These are phyloP conservation scores for Limnothrissa miodon DNA, from an alignment of 2,113 vertebrate genomes.

Conservation along the genomic window DNA sequence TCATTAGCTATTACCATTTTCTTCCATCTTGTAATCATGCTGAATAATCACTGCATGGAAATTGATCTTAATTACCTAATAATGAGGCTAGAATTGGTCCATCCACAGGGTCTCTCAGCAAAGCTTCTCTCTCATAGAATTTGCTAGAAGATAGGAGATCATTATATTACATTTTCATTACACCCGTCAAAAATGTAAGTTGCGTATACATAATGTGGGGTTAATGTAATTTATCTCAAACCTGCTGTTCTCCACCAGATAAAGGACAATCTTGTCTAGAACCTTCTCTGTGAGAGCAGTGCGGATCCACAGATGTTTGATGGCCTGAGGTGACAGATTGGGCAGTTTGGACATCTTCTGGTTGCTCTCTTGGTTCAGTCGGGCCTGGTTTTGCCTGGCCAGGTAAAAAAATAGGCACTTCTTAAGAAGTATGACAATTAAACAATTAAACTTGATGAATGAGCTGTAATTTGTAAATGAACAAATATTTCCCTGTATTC, in stretches of 20 bases:
- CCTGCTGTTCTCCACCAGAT: constrained; percentile 96
- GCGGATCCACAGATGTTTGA: constrained; percentile 94
- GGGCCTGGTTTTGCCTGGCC: constrained; percentile 85
- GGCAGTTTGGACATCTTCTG: constrained; percentile 78
- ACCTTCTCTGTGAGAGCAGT: constrained; percentile 95
- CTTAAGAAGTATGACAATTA: not conserved
- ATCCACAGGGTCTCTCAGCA: constrained; percentile 92
- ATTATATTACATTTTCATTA: too few species aligned
- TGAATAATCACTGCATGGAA: not conserved
- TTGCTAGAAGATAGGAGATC: constrained; percentile 71
- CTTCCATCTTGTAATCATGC: not conserved
- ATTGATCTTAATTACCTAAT: constrained; percentile 70
- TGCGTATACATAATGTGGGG: not conserved
- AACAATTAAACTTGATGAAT: not conserved
- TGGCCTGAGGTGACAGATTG: constrained; percentile 84
- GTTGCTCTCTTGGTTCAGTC: constrained; percentile 75
- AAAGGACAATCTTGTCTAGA: constrained; percentile 91
- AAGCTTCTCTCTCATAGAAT: constrained; percentile 95
- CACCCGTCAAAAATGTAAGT: not conserved
- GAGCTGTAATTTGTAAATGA: not conserved
- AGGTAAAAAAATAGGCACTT: constrained; percentile 19
- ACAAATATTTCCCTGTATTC: not conserved
- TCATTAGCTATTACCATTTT: not conserved
- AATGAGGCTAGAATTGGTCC: constrained; percentile 94
- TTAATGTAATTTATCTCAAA: constrained; percentile 49